Evolutionary conservation across 2,797 vertebrate genomes (phyloP).

Genomic region (Thripadectes ignobilis): DNA sequence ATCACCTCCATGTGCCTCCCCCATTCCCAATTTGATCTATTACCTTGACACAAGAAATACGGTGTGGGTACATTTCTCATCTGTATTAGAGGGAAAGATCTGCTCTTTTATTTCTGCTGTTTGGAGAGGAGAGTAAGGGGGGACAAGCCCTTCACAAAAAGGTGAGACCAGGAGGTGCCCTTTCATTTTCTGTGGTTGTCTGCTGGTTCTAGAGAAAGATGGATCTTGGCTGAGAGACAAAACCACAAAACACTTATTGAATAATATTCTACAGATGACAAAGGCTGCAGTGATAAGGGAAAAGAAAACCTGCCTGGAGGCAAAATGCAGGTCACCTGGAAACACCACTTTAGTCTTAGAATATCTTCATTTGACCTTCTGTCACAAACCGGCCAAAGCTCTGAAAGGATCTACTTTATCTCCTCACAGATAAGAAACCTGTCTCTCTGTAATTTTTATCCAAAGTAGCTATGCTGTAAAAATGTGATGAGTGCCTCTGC

Average conservation of each 20-base stretch:
- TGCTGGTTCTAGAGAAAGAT: not conserved
- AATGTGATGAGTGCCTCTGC: constrained; percentile 5
- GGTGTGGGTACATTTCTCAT: not conserved
- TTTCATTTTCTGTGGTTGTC: constrained; percentile 1
- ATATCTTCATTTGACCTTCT: not conserved
- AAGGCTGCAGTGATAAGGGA: not conserved
- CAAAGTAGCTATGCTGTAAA: not conserved
- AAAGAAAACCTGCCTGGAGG: not conserved
- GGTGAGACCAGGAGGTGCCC: not conserved
- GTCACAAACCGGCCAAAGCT: not conserved
- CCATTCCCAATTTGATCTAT: not conserved
- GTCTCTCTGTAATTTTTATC: not conserved
- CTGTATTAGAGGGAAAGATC: not conserved
- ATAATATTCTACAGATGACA: constrained; percentile 8
- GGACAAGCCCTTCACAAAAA: not conserved
- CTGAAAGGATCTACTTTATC: not conserved
- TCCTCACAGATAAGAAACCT: not conserved
- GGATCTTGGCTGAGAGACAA: not conserved
- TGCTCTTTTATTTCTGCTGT: not conserved
- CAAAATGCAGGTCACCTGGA: constrained; percentile 17
- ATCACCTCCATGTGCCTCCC: not conserved
- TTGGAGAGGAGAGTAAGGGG: not conserved
- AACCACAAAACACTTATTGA: not conserved
- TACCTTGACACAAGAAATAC: not conserved
- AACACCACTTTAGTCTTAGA: not conserved